These are phyloP conservation scores for Dioctria rufipes DNA, from an alignment of 2,888 invertebrate species.

Conservation along the genomic window DNA sequence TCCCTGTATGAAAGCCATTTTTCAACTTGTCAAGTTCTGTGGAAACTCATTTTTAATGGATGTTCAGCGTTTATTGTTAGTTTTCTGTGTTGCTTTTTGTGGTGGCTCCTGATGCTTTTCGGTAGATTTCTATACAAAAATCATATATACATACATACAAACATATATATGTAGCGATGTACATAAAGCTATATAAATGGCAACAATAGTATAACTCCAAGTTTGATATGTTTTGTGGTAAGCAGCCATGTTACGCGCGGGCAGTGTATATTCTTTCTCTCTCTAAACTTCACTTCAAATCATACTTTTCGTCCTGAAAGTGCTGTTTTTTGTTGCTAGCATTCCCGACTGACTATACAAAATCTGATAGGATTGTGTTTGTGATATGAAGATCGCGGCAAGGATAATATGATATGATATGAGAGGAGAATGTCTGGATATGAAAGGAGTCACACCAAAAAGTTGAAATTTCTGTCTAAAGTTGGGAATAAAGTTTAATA, in stretches of 20 bases:
- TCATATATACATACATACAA: too few relatives aligned
- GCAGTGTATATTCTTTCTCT: neutral
- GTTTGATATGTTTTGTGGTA: slow-evolving; percentile 32
- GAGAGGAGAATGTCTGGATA: neutral
- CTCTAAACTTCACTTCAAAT: neutral
- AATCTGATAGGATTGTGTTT: slow-evolving; percentile 14
- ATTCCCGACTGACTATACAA: neutral
- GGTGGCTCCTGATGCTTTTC: neutral
- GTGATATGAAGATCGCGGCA: neutral
- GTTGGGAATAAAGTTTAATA: too few relatives aligned
- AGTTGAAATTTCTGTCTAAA: neutral
- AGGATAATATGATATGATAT: slow-evolving; percentile 6
- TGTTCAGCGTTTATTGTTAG: slow-evolving; percentile 58
- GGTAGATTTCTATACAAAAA: neutral
- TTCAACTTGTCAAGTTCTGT: slow-evolving; percentile 59
- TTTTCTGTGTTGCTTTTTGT: slow-evolving; percentile 48
- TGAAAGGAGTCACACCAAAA: neutral
- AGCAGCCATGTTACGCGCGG: neutral
- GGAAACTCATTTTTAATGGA: slow-evolving; percentile 59
- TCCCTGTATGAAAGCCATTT: slow-evolving; percentile 57
- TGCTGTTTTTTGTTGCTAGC: slow-evolving; percentile 18
- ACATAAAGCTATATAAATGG: too few relatives aligned
- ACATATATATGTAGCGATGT: too few relatives aligned
- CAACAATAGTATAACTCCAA: neutral
- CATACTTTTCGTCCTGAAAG: slow-evolving; percentile 26